Conservation (phyloP, 2,888 invertebrate species). For the Eristalis pertinax region DNA sequence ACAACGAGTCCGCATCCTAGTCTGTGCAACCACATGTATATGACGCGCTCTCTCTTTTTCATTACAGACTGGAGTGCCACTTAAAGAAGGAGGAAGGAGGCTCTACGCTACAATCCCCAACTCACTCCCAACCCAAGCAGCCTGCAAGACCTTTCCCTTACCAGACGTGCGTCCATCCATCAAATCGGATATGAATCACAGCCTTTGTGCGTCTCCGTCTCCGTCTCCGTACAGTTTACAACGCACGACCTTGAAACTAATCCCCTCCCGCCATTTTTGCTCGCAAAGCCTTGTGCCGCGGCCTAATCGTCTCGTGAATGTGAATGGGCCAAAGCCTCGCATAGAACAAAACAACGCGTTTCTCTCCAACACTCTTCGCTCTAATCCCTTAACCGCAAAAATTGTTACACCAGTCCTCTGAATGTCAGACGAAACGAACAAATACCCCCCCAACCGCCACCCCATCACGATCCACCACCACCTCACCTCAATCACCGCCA, state of each 20-base stretch:
- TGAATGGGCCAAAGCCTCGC: neutral
- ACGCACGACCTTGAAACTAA: neutral
- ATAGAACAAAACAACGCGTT: neutral
- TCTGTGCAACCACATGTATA: no score
- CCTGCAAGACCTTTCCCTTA: no score
- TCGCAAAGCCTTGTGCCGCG: neutral
- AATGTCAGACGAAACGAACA: conserved; percentile 36
- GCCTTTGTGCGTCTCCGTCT: no score
- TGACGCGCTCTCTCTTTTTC: no score
- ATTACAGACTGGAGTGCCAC: no score
- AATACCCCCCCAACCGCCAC: neutral
- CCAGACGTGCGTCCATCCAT: neutral
- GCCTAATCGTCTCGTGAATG: neutral
- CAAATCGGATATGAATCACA: neutral
- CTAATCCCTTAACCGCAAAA: conserved; percentile 2
- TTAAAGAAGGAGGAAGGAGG: no score
- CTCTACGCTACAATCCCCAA: no score
- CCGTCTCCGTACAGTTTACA: neutral
- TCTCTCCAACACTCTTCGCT: neutral
- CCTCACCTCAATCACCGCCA: no score
- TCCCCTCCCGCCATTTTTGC: neutral
- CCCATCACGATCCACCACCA: no score
- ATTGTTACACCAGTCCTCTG: conserved; percentile 4
- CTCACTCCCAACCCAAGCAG: no score
- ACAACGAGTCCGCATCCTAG: no score